Conservation (phyloP, 2,888 invertebrate species). For the Catotricha subobsoleta region DNA sequence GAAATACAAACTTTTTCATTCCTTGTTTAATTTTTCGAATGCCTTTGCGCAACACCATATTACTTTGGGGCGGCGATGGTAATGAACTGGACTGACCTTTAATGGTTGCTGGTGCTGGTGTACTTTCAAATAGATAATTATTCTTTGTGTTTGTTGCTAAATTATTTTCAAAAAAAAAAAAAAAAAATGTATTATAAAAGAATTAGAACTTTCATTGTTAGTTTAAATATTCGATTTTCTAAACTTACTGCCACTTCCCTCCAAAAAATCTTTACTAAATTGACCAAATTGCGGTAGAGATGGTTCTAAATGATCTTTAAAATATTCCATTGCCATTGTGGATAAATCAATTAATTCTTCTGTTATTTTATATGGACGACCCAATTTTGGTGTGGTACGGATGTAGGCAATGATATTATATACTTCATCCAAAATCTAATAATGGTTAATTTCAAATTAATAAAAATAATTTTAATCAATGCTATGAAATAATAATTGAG, state of each 20-base stretch:
- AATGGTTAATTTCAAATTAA: neutral
- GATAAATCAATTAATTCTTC: slow-evolving; percentile 88
- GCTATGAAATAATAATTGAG: neutral
- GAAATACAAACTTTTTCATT: slow-evolving; percentile 73
- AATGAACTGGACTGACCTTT: slow-evolving; percentile 26
- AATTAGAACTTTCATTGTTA: neutral
- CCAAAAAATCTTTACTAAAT: slow-evolving; percentile 69
- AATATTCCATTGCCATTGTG: slow-evolving; percentile 96
- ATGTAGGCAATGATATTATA: slow-evolving; percentile 70
- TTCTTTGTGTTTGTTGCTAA: neutral
- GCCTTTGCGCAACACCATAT: slow-evolving; percentile 69
- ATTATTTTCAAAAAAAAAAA: neutral
- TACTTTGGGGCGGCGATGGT: slow-evolving; percentile 58
- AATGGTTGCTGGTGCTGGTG: slow-evolving; percentile 1
- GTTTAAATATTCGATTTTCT: neutral
- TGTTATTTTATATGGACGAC: slow-evolving; percentile 79
- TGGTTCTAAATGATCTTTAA: slow-evolving; percentile 85
- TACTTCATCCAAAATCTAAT: slow-evolving; percentile 79
- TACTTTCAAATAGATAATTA: neutral
- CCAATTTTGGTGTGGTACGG: slow-evolving; percentile 61
- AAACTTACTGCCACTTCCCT: too few relatives aligned
- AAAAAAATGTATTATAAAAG: neutral
- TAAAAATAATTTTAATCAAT: neutral
- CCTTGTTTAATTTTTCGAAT: slow-evolving; percentile 77
- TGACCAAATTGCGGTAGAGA: slow-evolving; percentile 74